Evolutionary conservation across 2,113 vertebrate genomes (phyloP).

Genomic region (Nettapus auritus): DNA sequence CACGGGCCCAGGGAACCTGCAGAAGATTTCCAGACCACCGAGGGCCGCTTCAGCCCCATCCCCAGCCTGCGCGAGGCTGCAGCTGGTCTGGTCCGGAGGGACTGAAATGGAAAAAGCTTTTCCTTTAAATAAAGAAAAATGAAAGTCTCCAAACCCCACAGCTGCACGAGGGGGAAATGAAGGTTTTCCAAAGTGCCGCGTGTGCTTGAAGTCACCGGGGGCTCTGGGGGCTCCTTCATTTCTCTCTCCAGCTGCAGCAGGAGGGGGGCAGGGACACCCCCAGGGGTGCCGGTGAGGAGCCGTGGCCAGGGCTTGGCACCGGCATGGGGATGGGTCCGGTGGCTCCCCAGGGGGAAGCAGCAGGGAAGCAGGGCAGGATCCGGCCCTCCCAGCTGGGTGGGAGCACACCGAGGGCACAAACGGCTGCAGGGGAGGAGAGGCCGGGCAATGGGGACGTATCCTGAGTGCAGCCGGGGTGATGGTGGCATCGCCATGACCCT

Average conservation of each 20-base stretch:
- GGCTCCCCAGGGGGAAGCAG: background rate
- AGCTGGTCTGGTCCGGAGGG: background rate
- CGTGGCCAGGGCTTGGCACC: background rate
- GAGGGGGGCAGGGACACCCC: background rate
- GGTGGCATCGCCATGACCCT: rapidly evolving
- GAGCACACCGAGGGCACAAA: background rate
- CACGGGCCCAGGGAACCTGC: too few species aligned
- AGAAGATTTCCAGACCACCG: too few species aligned
- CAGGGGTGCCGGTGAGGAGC: background rate
- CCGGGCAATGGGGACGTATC: background rate
- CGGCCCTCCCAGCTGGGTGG: background rate
- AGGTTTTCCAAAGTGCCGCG: background rate
- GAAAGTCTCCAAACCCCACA: background rate
- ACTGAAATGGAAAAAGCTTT: background rate
- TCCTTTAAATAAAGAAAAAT: background rate
- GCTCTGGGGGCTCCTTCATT: background rate
- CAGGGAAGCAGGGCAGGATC: rapidly evolving
- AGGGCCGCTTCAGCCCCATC: background rate
- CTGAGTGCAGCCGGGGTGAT: background rate
- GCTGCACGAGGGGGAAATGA: background rate
- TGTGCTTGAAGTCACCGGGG: rapidly evolving
- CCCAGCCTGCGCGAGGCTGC: background rate
- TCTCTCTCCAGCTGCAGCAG: background rate
- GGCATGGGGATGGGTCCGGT: background rate
- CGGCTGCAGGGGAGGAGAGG: background rate